Conservation (phyloP, 1,140 invertebrate species). For the Bombus haemorrhoidalis region DNA sequence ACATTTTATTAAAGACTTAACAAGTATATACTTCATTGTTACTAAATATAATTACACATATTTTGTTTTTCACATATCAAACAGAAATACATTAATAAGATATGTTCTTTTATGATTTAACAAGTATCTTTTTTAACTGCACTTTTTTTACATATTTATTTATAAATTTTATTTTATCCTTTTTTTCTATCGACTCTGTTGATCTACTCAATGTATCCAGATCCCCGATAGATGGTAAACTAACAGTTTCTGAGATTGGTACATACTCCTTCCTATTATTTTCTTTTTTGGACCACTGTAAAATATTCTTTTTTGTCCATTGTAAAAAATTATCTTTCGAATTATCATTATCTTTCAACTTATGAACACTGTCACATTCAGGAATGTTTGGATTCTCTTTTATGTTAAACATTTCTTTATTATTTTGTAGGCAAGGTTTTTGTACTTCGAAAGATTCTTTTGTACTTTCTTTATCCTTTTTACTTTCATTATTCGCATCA, state of each 20-base stretch:
- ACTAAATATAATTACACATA: not conserved
- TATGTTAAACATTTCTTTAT: not conserved
- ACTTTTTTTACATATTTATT: slow-evolving; percentile 38
- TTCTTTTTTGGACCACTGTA: slow-evolving; percentile 22
- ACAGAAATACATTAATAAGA: not conserved
- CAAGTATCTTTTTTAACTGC: slow-evolving; percentile 1
- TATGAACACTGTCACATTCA: not conserved
- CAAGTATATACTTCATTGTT: not conserved
- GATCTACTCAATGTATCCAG: slow-evolving; percentile 32
- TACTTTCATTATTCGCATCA: not conserved
- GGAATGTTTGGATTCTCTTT: not conserved
- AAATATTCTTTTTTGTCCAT: slow-evolving; percentile 29
- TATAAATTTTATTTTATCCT: slow-evolving; percentile 38
- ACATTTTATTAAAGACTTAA: not conserved
- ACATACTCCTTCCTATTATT: slow-evolving; percentile 21
- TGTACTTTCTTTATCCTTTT: not conserved
- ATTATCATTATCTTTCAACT: slow-evolving; percentile 14
- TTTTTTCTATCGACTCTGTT: not conserved
- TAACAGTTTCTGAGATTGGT: slow-evolving; percentile 21
- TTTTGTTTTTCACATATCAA: not conserved
- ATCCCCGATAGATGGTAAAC: slow-evolving; percentile 44
- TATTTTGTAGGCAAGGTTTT: not conserved
- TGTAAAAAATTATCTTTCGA: slow-evolving; percentile 16
- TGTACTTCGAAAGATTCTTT: not conserved
- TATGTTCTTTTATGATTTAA: slow-evolving; percentile 20